Percentiles rank a stretch among this genome's conserved stretches.
Evolutionary conservation across 2,888 invertebrate species (phyloP).

Genomic region (Andrena haemorrhoa): DNA sequence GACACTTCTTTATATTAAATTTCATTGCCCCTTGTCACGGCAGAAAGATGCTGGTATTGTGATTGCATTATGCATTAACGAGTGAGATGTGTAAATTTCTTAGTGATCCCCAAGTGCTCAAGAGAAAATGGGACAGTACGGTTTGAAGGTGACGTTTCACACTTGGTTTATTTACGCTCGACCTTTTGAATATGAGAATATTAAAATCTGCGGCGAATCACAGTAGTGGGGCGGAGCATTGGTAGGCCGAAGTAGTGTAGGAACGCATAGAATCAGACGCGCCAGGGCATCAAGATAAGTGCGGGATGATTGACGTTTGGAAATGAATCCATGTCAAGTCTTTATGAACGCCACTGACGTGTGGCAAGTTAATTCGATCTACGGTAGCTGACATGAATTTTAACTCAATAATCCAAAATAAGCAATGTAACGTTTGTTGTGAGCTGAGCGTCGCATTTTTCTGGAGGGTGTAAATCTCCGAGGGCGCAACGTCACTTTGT

Average conservation of each 20-base stretch:
- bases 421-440: no score
- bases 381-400: neutral
- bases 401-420: no score
- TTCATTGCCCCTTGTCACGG: neutral
- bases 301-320: neutral
- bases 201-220: no score
- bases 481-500: no score
- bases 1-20: slow-evolving; percentile 17
- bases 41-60: neutral
- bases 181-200: neutral
- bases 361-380: neutral
- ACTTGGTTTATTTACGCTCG: neutral
- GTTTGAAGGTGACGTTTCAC: neutral
- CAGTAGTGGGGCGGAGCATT: neutral
- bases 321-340: neutral
- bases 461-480: no score
- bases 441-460: no score
- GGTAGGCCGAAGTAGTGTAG: neutral
- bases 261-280: neutral
- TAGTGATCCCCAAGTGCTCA: neutral
- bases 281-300: neutral
- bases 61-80: neutral
- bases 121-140: neutral
- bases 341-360: neutral
- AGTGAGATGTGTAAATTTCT: neutral